Evolutionary conservation across 2,797 vertebrate species (phyloP).

Genomic region (Saxicola maurus): DNA sequence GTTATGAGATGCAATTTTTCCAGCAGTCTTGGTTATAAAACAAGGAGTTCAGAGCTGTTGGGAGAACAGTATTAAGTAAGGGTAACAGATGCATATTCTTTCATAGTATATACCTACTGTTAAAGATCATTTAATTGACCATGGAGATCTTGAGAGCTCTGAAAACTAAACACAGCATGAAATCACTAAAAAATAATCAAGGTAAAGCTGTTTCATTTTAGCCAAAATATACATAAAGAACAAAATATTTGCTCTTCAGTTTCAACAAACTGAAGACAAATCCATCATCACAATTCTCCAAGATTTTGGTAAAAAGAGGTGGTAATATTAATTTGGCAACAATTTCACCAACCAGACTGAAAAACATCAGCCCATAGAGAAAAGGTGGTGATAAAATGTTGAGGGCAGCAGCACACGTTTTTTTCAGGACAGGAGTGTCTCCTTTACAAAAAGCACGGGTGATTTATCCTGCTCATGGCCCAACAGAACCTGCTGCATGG

Average conservation of each 20-base stretch:
- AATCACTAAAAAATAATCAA: background rate
- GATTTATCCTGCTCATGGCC: background rate
- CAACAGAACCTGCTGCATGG: background rate
- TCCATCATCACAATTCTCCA: background rate
- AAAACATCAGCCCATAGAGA: background rate
- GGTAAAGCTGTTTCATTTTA: conserved; percentile 16
- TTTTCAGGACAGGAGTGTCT: background rate
- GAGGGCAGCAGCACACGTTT: background rate
- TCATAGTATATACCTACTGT: background rate
- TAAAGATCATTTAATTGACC: background rate
- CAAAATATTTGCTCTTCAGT: background rate
- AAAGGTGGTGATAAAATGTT: background rate
- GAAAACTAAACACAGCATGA: conserved; percentile 16
- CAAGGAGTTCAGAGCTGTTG: conserved; percentile 18
- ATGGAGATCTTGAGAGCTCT: background rate
- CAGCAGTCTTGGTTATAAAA: conserved; percentile 36
- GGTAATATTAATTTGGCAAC: background rate
- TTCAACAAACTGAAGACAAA: background rate
- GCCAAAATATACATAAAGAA: background rate
- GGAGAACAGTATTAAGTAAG: conserved; percentile 14
- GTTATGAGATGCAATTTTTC: conserved; percentile 21
- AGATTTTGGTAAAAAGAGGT: background rate
- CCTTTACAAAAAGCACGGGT: background rate
- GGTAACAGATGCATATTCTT: background rate
- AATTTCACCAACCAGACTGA: background rate